Evolutionary conservation across 2,113 vertebrate genomes (phyloP), one percentile per base, ranked within the genome.

Genomic region (Puntigrus tetrazona): DNA sequence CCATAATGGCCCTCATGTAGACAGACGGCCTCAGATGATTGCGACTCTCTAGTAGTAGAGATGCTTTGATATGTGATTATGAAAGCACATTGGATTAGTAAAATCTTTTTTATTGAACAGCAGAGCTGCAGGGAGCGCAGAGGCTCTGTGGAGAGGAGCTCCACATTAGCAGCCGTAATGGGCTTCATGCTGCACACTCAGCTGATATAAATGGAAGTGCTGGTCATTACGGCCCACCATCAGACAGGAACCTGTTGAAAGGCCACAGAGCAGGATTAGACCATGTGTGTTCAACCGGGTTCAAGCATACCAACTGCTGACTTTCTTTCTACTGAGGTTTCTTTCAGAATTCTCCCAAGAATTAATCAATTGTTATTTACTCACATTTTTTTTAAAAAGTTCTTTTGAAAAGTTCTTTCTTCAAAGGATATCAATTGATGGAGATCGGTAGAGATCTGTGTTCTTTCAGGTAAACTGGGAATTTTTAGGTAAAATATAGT

Each of bases 141-240:
- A 11, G 18, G 14, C 65, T 79, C 81, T 38, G 38, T 27, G 8
- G 52, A 70, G 85, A 73, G 63, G 10, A 72, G 65, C 36, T 50
- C 63, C 47, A 20, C 81, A 75, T 86, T 69, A 84, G 47, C 20
- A 22, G 38, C 34, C 10, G 22, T 84, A 85, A 89, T 85, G 80
- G 80, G 80, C 84, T 86, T 80, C 78, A 75, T 34, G 43, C 45
- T 69, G 79, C 55, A 41, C 55, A 82, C 81, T 78, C 81, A 65
- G 79, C 14, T 31, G 73, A 85, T 75, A 10, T 55, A 69, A 78
- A 82, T n/a, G 45, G 25, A 2, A 70, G n/a, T 38, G 43, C 75
- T 72, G 76, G 82, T 84, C 61, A 85, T 88, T 80, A 85, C 27
- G 36, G 59, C 55, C 38, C 78, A 29, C 50, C 41, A 5, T n/a